Percentiles rank a stretch among this genome's conserved stretches.
Conservation (phyloP, 2,113 vertebrate genomes). For the Pogona vitticeps region DNA sequence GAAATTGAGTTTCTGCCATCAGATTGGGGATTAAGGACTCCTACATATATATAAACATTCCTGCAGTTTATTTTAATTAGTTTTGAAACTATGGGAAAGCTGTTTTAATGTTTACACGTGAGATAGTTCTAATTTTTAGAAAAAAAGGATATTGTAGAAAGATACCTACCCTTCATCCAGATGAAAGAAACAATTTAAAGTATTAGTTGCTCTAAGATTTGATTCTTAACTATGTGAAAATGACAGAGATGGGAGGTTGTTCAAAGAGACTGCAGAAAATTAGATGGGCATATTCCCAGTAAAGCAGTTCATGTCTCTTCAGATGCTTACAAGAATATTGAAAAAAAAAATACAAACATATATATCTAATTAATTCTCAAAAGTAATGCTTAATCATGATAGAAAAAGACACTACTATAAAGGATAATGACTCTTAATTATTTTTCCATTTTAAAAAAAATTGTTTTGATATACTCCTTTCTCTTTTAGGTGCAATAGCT, state of each 20-base stretch:
- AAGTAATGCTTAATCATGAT: too few relatives aligned
- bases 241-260: background rate
- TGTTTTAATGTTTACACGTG: background rate
- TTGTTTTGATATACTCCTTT: background rate
- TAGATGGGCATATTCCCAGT: too few relatives aligned
- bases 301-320: too few relatives aligned
- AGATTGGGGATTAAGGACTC: background rate
- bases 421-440: background rate
- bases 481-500: background rate
- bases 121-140: too few relatives aligned
- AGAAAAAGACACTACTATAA: background rate
- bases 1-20: background rate
- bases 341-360: too few relatives aligned
- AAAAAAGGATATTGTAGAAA: too few relatives aligned
- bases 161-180: too few relatives aligned
- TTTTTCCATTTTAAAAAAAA: background rate
- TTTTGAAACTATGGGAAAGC: background rate
- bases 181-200: too few relatives aligned
- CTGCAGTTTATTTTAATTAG: too few relatives aligned
- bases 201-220: background rate
- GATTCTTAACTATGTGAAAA: background rate
- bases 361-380: too few relatives aligned
- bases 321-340: too few relatives aligned
- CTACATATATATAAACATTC: too few relatives aligned
- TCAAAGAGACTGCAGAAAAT: background rate